Evolutionary conservation across 2,888 invertebrate species (phyloP), one percentile per base, ranked within the genome.

Genomic region (Apodemia hepburni): DNA sequence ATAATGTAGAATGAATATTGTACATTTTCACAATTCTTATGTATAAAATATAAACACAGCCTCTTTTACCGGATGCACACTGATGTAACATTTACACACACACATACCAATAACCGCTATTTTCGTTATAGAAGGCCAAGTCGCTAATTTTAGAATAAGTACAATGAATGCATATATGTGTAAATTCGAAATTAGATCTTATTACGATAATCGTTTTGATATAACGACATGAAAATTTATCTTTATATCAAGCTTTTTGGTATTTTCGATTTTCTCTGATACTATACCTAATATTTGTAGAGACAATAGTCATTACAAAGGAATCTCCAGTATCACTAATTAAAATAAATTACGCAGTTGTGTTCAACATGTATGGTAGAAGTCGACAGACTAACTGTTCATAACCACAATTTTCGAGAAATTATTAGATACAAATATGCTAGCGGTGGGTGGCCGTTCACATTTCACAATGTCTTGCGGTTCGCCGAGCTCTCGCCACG

Each of bases 271-370:
- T 75, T 76, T 79, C 75, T 76, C 79, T 73, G 54, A 91, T 89
- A 90, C 90, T 88, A 78, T 91, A 91, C 91, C 90, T 91, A 91
- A 88, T 81, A 79, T 79, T 83, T 84, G 89, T 80, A 73, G 91
- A 75, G 82, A 85, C 87, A 85, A 85, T 81, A 77, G 86, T 77
- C 91, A 91, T 91, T 87, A 78, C 81, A 77, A 87, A 66, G 64
- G 77, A 74, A 74, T 77, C 82, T 84, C 85, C 87, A 80, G 79
- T 78, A 77, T 85, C 90, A 90, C 90, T 82, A 85, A 77, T 78
- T 78, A 76, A 22, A 76, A 72, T 74, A 79, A 64, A 77, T 77
- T 82, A 80, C 84, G 86, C 81, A 84, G 84, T 79, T 77, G 75
- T 74, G 80, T 79, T 84, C 80, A 83, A 87, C 87, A 87, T 86